Base-by-base conservation (phyloP, 2,888 invertebrate species). In the Clivina fossor region DNA sequence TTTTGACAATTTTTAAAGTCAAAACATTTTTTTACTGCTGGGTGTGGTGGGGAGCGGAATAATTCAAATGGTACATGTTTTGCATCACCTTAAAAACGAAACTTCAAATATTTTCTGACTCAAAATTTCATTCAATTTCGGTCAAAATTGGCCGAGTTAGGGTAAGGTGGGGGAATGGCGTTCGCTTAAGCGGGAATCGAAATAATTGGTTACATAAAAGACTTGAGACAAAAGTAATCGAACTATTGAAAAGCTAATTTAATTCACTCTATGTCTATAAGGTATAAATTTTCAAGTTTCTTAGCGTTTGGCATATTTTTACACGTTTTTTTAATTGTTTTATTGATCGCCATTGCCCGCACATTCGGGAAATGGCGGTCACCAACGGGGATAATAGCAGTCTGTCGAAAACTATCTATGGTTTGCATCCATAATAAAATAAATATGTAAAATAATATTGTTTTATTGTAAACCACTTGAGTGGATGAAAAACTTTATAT, bases 101-200 rank as follows among this genome's bases (percentile, higher is more conserved):
- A n/a, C n/a, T n/a, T n/a, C n/a, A n/a, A n/a, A n/a, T n/a, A n/a
- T n/a, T n/a, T n/a, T n/a, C n/a, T n/a, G n/a, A n/a, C n/a, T n/a
- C n/a, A n/a, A n/a, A n/a, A n/a, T n/a, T n/a, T n/a, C n/a, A n/a
- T n/a, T n/a, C n/a, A n/a, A n/a, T n/a, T n/a, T n/a, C n/a, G n/a
- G n/a, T n/a, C n/a, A n/a, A n/a, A n/a, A n/a, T n/a, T n/a, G n/a
- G n/a, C n/a, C n/a, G n/a, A n/a, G n/a, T n/a, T 38, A 16, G 4
- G 11, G 40, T 40, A 40, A 9, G 40, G 19, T 40, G 40, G 40
- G 40, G 19, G 40, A 40, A 40, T 40, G 40, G 40, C 40, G 40
- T 16, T 40, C 40, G 19, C 15, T 40, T 40, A 40, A 40, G 40
- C 40, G 18, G 40, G 16, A 15, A 40, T 16, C 18, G 16, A 40